Evolutionary conservation across 1,140 invertebrate genomes (phyloP), one percentile per base, ranked within the genome.

Genomic region (Drosophila sturtevanti): DNA sequence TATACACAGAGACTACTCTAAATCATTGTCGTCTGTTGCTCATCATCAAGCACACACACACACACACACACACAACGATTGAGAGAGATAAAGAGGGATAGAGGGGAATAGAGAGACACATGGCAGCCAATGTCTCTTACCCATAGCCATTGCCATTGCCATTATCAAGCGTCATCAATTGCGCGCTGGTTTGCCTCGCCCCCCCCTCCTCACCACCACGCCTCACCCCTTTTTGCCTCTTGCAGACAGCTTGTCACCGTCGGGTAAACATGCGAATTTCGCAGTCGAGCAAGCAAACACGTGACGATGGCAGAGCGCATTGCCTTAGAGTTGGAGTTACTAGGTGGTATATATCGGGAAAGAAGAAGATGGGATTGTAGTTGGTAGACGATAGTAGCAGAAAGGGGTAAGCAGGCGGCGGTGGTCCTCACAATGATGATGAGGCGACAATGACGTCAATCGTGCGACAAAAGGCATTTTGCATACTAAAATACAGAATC

Each of bases 161-260:
- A 81, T 78, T 80, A 79, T 81, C 86, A 69, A 56, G 72, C 86
- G 78, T 90, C 86, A 89, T 90, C 86, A 89, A 89, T 89, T 89
- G 72, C 72, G 72, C 72, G 72, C 63, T 68, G 72, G 37, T 27
- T 61, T 24, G n/a, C n/a, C n/a, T n/a, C 12, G 55, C 71, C 62
- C 55, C 48, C n/a, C n/a, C n/a, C n/a, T n/a, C n/a, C n/a, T n/a
- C n/a, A n/a, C n/a, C n/a, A n/a, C n/a, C n/a, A n/a, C n/a, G n/a
- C n/a, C n/a, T n/a, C 12, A 31, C 71, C 62, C 55, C 48, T n/a
- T 74, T 56, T 56, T 68, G 81, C 78, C 69, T 81, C 78, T 72
- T 89, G 81, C 86, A 89, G 86, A 89, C 86, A 89, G 86, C 81
- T 86, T 89, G 86, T 89, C 86, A 89, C 86, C 86, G 81, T 86